phyloP scores from a whole-genome alignment of 2,113 vertebrate species.

The Glaucidium brasilianum region DNA sequence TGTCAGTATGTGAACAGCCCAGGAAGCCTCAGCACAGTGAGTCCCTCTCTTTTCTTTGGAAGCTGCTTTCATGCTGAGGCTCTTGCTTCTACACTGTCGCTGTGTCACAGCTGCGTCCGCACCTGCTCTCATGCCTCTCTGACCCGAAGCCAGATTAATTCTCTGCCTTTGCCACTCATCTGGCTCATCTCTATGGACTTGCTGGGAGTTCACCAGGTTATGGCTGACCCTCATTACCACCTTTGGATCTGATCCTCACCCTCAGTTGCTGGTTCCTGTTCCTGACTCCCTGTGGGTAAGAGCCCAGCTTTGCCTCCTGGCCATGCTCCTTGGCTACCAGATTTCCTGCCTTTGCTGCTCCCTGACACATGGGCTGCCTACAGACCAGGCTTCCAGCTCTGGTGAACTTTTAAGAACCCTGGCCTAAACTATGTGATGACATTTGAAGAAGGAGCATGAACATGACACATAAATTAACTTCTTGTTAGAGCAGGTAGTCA shows the following conservation, averaged over 20 bases:
- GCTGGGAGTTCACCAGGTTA: neutral
- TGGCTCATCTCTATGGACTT: neutral
- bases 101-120: accelerated
- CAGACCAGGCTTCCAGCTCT: neutral
- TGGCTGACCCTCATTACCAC: neutral
- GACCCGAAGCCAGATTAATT: neutral
- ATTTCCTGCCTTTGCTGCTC: neutral
- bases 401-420: neutral
- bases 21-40: neutral
- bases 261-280: accelerated
- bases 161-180: neutral
- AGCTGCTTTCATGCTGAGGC: accelerated
- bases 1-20: neutral
- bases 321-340: accelerated
- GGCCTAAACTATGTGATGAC: neutral
- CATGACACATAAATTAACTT: neutral
- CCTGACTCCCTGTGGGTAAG: accelerated
- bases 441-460: neutral
- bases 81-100: accelerated
- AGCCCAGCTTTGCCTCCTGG: neutral
- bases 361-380: neutral
- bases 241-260: neutral
- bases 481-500: neutral
- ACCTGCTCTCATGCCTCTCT: neutral
- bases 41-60: neutral